Percentiles rank a stretch among this genome's conserved stretches.
These are phyloP conservation scores for Trematomus loennbergii DNA, from an alignment of 2,113 vertebrate species.

Conservation along the genomic window DNA sequence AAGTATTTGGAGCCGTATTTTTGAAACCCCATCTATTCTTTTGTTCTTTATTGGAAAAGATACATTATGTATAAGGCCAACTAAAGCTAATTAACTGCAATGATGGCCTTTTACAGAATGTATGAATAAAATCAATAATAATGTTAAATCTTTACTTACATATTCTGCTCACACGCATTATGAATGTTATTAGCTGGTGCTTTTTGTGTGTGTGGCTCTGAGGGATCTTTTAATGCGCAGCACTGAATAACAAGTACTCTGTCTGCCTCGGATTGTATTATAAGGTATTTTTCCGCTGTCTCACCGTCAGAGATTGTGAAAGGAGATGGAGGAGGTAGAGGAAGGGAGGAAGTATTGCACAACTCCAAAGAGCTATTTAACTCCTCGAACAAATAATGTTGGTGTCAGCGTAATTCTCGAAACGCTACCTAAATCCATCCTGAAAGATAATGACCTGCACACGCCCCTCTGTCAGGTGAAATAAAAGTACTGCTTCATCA, in stretches of 20 bases:
- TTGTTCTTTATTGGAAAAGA: constrained; percentile 66
- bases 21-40: constrained; percentile 49
- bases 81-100: constrained; percentile 74
- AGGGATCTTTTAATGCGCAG: constrained; percentile 47
- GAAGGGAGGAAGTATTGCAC: constrained; percentile 25
- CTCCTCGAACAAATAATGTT: constrained; percentile 53
- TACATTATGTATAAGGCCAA: constrained; percentile 75
- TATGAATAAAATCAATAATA: constrained; percentile 79
- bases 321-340: constrained; percentile 8
- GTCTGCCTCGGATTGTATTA: constrained; percentile 21
- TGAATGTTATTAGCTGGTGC: constrained; percentile 48
- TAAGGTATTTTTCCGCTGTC: constrained; percentile 25
- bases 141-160: constrained; percentile 57
- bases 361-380: constrained; percentile 58
- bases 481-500: constrained; percentile 76
- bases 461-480: constrained; percentile 70
- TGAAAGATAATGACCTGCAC: constrained; percentile 64
- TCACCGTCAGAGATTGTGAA: constrained; percentile 35
- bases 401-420: constrained; percentile 54
- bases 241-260: constrained; percentile 45
- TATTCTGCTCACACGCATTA: constrained; percentile 44
- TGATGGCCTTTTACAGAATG: constrained; percentile 65
- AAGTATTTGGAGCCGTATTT: constrained; percentile 53
- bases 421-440: constrained; percentile 34
- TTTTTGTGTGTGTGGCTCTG: constrained; percentile 34